Percentiles rank a stretch among this genome's conserved stretches.
phyloP scores from a whole-genome alignment of 1,140 invertebrate genomes.

The Homalodisca vitripennis region DNA sequence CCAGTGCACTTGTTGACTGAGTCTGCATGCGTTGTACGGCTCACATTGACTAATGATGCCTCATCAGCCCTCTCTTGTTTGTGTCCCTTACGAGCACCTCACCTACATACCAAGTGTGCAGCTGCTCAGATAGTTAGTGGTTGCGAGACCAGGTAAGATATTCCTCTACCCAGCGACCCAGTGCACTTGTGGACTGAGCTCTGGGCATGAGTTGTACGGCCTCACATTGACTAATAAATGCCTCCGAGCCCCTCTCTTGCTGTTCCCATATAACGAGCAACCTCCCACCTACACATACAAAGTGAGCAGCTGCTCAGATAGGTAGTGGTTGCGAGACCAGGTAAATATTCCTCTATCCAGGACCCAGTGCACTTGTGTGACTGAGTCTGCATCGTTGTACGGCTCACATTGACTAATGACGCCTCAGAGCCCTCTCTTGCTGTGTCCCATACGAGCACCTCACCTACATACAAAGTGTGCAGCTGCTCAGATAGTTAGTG shows the following conservation, averaged over 20 bases:
- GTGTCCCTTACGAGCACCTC: slow-evolving; percentile 18
- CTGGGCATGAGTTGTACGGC: background rate
- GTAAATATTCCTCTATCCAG: background rate
- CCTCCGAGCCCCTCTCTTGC: background rate
- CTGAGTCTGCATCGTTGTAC: background rate
- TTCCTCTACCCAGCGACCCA: slow-evolving; percentile 5
- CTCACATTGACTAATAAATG: background rate
- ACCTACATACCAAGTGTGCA: slow-evolving; percentile 1
- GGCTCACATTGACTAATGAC: background rate
- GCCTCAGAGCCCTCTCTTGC: background rate
- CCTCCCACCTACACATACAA: slow-evolving; percentile 4
- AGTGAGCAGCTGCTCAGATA: too few relatives aligned
- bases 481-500: too few relatives aligned
- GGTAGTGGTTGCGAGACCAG: slow-evolving; percentile 1
- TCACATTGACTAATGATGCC: background rate
- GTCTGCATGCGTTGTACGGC: background rate
- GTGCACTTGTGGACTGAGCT: background rate
- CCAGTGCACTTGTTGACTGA: slow-evolving; percentile 1
- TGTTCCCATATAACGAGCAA: slow-evolving; percentile 18
- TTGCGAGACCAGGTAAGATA: background rate
- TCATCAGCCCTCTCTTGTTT: background rate
- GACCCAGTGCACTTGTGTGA: slow-evolving; percentile 7
- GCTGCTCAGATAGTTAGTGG: too few relatives aligned
- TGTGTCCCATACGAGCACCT: slow-evolving; percentile 20
- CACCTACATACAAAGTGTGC: slow-evolving; percentile 1